Conservation (phyloP, 2,888 invertebrate species). For the Caenorhabditis angaria region DNA sequence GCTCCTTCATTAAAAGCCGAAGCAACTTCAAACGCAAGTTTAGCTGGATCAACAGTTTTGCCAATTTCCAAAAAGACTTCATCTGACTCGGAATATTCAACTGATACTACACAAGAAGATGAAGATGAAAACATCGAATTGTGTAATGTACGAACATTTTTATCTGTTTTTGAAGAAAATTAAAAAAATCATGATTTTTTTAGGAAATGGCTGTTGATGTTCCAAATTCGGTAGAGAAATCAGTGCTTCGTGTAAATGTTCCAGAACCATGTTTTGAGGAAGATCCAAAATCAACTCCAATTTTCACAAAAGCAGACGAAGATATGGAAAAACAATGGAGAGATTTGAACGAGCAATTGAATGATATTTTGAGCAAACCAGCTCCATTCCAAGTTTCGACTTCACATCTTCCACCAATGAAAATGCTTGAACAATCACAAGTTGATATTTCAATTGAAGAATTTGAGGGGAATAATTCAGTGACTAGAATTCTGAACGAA, state of each 20-base stretch:
- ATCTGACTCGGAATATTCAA: neutral
- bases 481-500: constrained; percentile 33
- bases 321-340: neutral
- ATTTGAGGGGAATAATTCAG: constrained; percentile 36
- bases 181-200: neutral
- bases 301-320: neutral
- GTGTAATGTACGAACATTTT: neutral
- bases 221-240: neutral
- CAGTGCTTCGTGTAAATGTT: neutral
- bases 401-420: constrained; percentile 35
- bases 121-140: neutral
- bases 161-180: neutral
- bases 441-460: constrained; percentile 18
- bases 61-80: neutral
- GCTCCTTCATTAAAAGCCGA: neutral
- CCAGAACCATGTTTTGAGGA: neutral
- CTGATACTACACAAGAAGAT: neutral
- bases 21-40: neutral
- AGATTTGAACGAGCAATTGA: constrained; percentile 25
- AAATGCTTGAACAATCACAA: constrained; percentile 8
- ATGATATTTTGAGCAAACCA: constrained; percentile 25
- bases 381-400: constrained; percentile 40
- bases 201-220: neutral
- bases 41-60: neutral
- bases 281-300: neutral